A percentile compares a stretch with the other conserved stretches of the same genome.
These are phyloP conservation scores for Thryonomys swinderianus DNA, from an alignment of 2,113 vertebrate species.

Conservation along the genomic window DNA sequence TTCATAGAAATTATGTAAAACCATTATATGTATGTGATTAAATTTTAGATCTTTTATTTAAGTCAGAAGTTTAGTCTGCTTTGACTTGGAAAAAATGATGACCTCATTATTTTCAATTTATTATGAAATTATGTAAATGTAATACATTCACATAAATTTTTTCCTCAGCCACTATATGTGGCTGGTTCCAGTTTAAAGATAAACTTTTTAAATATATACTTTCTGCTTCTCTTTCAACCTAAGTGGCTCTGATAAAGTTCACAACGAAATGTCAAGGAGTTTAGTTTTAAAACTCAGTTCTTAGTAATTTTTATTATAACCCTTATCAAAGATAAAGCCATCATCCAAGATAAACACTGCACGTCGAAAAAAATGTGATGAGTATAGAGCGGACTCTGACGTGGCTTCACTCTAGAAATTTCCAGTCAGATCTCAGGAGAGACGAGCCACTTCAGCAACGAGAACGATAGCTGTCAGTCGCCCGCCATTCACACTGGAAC, in stretches of 20 bases:
- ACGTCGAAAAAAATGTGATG: neutral
- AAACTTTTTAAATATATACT: constrained; percentile 13
- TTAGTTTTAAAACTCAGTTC: constrained; percentile 14
- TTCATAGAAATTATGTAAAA: constrained; percentile 58
- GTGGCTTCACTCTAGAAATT: neutral
- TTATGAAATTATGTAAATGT: neutral
- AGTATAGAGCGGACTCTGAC: neutral
- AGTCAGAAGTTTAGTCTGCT: constrained; percentile 26
- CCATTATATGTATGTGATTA: neutral
- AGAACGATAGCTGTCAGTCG: no score
- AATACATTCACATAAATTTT: neutral
- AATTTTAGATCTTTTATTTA: constrained; percentile 41
- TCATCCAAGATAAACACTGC: neutral
- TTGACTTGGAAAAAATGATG: constrained; percentile 4
- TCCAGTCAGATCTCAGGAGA: neutral
- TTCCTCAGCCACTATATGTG: neutral
- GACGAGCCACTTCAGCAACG: neutral
- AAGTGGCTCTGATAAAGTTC: constrained; percentile 39
- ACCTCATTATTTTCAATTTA: constrained; percentile 40
- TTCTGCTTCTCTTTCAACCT: constrained; percentile 1
- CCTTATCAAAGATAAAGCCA: neutral
- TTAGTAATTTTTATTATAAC: constrained; percentile 49
- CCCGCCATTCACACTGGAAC: no score
- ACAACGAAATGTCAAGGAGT: neutral
- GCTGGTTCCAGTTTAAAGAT: constrained; percentile 12